Evolutionary conservation across 1,140 invertebrate genomes (phyloP).

Genomic region (Cherax quadricarinatus): DNA sequence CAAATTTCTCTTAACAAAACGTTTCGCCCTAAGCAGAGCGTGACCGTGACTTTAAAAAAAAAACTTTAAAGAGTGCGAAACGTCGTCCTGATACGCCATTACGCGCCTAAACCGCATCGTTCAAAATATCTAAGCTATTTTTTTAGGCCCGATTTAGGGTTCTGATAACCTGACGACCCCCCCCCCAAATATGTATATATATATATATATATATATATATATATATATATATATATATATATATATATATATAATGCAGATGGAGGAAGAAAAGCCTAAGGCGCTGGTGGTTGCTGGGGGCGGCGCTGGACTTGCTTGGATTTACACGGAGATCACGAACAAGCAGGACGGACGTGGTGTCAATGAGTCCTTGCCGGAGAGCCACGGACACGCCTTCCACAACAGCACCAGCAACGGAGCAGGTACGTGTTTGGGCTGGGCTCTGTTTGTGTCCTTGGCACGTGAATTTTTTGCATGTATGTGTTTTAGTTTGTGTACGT

Average conservation of each 20-base stretch:
- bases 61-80: no score
- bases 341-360: constrained; percentile 22
- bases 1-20: no score
- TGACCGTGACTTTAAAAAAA: no score
- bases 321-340: background rate
- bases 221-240: constrained; percentile 1
- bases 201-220: background rate
- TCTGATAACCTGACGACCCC: no score
- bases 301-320: constrained; percentile 38
- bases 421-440: constrained; percentile 29
- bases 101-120: no score
- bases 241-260: constrained; percentile 7
- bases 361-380: constrained; percentile 27
- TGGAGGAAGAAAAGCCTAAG: constrained; percentile 25
- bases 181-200: no score
- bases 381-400: constrained; percentile 38
- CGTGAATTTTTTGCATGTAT: no score
- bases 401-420: background rate
- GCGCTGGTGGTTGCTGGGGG: constrained; percentile 48
- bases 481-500: background rate
- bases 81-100: no score
- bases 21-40: no score
- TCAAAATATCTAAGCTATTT: no score
- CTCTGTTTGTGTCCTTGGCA: background rate
- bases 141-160: no score